A percentile compares a stretch with the other conserved stretches of the same genome.
phyloP scores from a whole-genome alignment of 2,888 invertebrate genomes.

The Argyra leucocephala region DNA sequence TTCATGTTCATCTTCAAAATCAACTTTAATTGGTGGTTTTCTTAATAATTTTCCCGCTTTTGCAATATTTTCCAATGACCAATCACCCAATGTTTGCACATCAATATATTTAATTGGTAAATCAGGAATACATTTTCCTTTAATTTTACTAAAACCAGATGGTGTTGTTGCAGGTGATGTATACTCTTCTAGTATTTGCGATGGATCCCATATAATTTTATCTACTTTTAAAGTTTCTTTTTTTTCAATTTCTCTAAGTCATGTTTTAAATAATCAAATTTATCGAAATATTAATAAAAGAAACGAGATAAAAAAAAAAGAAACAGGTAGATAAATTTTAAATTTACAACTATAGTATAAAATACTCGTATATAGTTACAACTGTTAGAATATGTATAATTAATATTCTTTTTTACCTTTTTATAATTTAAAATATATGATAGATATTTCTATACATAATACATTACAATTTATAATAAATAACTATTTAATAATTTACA shows the following conservation, averaged over 20 bases:
- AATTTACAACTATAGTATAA: no score
- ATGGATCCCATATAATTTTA: constrained; percentile 34
- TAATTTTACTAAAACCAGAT: constrained; percentile 8
- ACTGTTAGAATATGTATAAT: no score
- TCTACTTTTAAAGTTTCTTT: constrained; percentile 27
- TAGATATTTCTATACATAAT: no score
- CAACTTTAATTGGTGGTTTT: constrained; percentile 33
- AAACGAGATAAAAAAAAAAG: no score
- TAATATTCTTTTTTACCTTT: no score
- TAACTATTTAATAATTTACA: no score
- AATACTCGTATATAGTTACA: no score
- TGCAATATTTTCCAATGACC: constrained; percentile 34
- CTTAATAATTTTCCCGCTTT: constrained; percentile 37
- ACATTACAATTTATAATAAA: no score
- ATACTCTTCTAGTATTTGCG: constrained; percentile 28
- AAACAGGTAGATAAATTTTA: no score
- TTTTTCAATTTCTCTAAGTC: constrained; percentile 27
- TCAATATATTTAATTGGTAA: constrained; percentile 32
- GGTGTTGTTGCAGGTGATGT: constrained; percentile 32
- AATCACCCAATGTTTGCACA: constrained; percentile 28
- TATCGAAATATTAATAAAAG: no score
- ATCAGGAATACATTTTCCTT: constrained; percentile 27
- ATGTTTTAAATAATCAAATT: no score
- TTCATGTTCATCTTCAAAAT: constrained; percentile 45
- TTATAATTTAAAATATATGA: no score